Evolutionary conservation across 2,113 vertebrate species (phyloP), one percentile per base, ranked within the genome.

Genomic region (Proterorhinus semilunaris): DNA sequence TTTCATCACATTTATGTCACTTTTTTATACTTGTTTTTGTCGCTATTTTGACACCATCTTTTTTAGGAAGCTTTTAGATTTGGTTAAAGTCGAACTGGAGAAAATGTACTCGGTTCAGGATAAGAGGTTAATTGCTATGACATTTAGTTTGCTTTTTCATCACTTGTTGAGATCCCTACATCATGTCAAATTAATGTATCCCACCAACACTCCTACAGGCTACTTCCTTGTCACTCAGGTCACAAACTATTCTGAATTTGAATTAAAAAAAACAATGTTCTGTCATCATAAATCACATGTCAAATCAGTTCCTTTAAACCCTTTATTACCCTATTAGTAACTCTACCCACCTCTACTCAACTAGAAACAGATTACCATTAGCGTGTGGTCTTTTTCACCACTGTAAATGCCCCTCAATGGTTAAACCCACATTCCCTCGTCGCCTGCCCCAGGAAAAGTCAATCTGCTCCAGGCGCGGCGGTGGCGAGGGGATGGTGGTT

Each of bases 381-480:
- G 9, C 57, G 45, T 51, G 10, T 10, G 11, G 8, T 68, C 27
- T 17, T 9, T 66, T 36, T 36, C 27, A 42, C 51, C 42, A 9
- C 8, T 10, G 8, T 8, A 54, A 68, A 17, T 57, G 17, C 12
- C 45, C 10, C 17, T 50, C 1, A n/a, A 21, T 43, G 21, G 10
- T n/a, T 17, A 62, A 76, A 46, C 27, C 17, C 54, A 36, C 45
- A n/a, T 66, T 11, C 62, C 59, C 69, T 71, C 68, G 15, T 76
- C 79, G 66, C 66, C 78, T 81, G 74, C 77, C 81, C 64, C 72
- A 75, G 72, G 72, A 54, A 77, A 73, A 85, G 73, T 80, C 71
- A 84, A 65, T 72, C 69, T 54, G 65, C 79, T 65, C 52, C 57
- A 36, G 58, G 68, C 53, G 52, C 44, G 46, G 42, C 2, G 27